phyloP scores from a whole-genome alignment of 1,140 invertebrate species.

The Phenacoccus solenopsis region DNA sequence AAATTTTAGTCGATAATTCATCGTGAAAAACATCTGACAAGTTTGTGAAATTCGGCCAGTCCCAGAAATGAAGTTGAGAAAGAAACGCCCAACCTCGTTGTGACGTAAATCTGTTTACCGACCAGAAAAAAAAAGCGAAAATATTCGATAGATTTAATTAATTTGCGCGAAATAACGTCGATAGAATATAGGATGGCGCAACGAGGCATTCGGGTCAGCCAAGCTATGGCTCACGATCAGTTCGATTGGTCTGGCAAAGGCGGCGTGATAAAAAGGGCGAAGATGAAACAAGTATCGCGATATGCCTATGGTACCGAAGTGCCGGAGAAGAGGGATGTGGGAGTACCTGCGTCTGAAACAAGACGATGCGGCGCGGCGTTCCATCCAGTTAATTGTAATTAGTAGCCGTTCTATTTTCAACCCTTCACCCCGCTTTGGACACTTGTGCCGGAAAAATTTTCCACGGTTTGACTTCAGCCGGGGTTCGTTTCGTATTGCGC shows the following conservation, averaged over 20 bases:
- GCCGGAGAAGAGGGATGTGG: too few relatives aligned
- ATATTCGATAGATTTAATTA: neutral
- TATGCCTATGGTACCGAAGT: neutral
- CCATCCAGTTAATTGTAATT: neutral
- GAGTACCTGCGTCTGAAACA: too few relatives aligned
- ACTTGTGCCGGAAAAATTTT: neutral
- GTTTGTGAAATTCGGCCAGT: too few relatives aligned
- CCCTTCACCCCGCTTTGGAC: neutral
- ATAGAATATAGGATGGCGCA: neutral
- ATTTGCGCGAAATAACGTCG: neutral
- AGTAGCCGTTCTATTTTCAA: conserved; percentile 1
- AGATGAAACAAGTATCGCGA: neutral
- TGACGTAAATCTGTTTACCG: too few relatives aligned
- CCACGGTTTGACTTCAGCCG: neutral
- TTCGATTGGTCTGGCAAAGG: neutral
- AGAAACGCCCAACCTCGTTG: too few relatives aligned
- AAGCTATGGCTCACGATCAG: neutral
- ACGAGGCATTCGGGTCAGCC: neutral
- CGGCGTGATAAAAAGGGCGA: neutral
- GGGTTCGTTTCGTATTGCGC: neutral
- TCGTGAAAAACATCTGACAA: too few relatives aligned
- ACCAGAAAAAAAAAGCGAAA: neutral
- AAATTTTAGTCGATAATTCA: too few relatives aligned
- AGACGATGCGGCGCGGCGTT: neutral
- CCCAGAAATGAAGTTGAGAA: too few relatives aligned